A percentile compares a stretch with the other conserved stretches of the same genome.
phyloP scores from a whole-genome alignment of 23 tunicate genomes.

The Botrylloides violaceus region DNA sequence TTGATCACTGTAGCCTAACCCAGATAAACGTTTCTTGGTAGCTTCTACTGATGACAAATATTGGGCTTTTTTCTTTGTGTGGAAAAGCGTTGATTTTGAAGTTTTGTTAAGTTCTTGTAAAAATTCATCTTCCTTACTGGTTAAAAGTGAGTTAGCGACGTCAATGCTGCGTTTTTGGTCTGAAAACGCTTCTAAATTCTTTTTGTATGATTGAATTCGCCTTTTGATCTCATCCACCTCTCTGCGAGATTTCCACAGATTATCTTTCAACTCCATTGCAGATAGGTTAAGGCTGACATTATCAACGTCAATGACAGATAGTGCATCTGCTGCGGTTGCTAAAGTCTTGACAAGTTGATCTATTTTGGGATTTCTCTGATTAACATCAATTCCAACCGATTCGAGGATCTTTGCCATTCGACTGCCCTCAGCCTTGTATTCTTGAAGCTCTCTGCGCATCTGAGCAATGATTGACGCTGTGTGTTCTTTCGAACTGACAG shows the following conservation, averaged over 20 bases:
- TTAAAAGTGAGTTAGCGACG: neutral
- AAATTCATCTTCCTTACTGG: neutral
- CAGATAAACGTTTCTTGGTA: neutral
- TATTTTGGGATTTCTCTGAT: neutral
- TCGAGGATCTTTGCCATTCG: neutral
- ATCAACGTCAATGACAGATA: neutral
- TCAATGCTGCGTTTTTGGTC: neutral
- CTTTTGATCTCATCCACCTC: neutral
- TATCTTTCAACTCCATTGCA: neutral
- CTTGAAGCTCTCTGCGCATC: neutral
- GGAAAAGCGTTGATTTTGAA: neutral
- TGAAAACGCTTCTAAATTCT: neutral
- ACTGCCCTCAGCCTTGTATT: neutral
- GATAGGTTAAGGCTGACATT: neutral
- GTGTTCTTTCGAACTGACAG: neutral
- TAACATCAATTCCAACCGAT: neutral
- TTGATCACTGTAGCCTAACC: neutral
- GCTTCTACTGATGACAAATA: neutral
- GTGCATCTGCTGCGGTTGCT: neutral
- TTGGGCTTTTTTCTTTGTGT: neutral
- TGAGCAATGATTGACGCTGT: neutral
- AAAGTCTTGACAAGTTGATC: neutral
- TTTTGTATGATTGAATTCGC: neutral
- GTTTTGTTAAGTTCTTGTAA: neutral
- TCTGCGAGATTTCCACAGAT: neutral